Evolutionary conservation across 2,797 vertebrate genomes (phyloP).

Genomic region (Rhinoraja longicauda): DNA sequence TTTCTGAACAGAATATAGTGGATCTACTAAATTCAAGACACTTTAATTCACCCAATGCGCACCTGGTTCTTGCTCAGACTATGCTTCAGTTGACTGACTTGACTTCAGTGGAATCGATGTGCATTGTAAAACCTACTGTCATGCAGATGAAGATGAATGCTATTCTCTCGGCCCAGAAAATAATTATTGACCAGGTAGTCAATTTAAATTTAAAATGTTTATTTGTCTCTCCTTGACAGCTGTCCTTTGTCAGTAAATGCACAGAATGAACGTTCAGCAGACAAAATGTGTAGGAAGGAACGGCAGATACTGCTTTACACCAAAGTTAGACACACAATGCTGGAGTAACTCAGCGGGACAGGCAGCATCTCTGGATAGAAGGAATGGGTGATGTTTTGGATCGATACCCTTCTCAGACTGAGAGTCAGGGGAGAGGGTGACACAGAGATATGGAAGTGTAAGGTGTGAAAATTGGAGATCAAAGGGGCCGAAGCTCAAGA

Average conservation of each 20-base stretch:
- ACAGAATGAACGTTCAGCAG: neutral
- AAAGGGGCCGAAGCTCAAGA: no score
- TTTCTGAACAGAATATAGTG: slow-evolving; percentile 52
- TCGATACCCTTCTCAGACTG: no score
- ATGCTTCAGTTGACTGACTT: slow-evolving; percentile 61
- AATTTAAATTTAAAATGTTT: neutral
- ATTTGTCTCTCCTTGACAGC: neutral
- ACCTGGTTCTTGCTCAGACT: slow-evolving; percentile 57
- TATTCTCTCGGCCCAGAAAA: slow-evolving; percentile 52
- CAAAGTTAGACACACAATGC: no score
- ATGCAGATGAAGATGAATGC: slow-evolving; percentile 49
- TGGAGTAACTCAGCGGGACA: no score
- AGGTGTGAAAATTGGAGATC: no score
- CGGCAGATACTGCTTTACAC: no score
- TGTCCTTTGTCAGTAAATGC: neutral
- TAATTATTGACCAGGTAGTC: slow-evolving; percentile 60
- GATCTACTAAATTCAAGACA: slow-evolving; percentile 53
- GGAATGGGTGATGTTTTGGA: no score
- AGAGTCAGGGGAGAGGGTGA: no score
- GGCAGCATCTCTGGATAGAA: no score
- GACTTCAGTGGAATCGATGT: slow-evolving; percentile 45
- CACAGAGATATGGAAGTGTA: no score
- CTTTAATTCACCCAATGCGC: slow-evolving; percentile 56
- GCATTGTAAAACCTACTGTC: slow-evolving; percentile 46
- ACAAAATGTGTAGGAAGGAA: no score